A percentile compares a stretch with the other conserved stretches of the same genome.
These are phyloP conservation scores for Accipiter cooperii DNA, from an alignment of 2,113 vertebrate species.

Conservation along the genomic window DNA sequence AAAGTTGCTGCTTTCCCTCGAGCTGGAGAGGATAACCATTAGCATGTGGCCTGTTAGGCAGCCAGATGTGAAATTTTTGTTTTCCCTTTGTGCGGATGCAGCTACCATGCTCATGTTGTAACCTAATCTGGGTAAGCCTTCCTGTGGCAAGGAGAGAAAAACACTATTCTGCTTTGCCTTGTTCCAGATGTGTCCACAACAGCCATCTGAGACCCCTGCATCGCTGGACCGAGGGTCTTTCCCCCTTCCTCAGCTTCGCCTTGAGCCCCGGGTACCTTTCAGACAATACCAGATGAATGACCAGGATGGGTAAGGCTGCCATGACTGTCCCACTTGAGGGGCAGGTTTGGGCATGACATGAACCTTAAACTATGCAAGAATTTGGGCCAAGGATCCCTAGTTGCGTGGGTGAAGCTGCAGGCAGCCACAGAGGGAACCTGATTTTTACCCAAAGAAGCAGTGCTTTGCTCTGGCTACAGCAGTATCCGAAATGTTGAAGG, in stretches of 20 bases:
- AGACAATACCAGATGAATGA: slow-evolving; percentile 84
- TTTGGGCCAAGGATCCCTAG: neutral
- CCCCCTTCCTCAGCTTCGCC: slow-evolving; percentile 82
- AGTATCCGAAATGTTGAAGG: neutral
- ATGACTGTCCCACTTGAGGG: neutral
- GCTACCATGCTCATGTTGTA: accelerated
- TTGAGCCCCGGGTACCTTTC: slow-evolving; percentile 87
- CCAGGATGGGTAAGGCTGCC: slow-evolving; percentile 84
- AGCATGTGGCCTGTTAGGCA: neutral
- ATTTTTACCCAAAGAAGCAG: neutral
- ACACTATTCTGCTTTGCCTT: neutral
- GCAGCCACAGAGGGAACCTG: neutral
- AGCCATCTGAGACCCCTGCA: slow-evolving; percentile 80
- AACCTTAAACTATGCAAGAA: neutral
- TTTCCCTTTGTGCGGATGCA: neutral
- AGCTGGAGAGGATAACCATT: neutral
- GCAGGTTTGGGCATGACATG: neutral
- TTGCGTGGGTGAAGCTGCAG: neutral
- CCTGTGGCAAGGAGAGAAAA: neutral
- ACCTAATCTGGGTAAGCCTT: neutral
- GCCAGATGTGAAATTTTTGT: neutral
- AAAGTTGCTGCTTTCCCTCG: neutral
- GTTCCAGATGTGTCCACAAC: slow-evolving; percentile 93
- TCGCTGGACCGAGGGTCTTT: slow-evolving; percentile 74
- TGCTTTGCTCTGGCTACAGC: neutral